Base-by-base conservation (phyloP, 2,888 invertebrate genomes). In the Criorhina ranunculi region DNA sequence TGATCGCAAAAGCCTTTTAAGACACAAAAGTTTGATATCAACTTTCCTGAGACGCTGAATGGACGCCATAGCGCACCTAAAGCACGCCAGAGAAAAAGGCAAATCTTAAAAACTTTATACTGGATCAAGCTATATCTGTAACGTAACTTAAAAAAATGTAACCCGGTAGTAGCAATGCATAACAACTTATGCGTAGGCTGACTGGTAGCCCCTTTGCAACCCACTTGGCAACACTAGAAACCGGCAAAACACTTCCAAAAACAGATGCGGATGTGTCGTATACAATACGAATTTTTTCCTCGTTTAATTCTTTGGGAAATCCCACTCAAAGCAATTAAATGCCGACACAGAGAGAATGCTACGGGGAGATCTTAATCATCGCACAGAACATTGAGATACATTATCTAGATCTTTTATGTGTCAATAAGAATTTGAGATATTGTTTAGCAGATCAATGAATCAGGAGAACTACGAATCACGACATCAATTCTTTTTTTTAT, bases 351-450 rank as follows among this genome's bases (percentile, higher is more conserved):
- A n/a, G 55, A 53, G 12, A 35, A 59, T 79, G 33, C 57, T 24
- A 12, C 12, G 3, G 5, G 11, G 11, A 76, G 75, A 81, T 81
- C 75, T 69, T 49, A 57, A 76, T 76, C 69, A 12, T 8, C 37
- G 2, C 33, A 31, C 9, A 15, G 57, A 59, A 57, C n/a, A 42
- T 37, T 17, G 29, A 70, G 29, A 59, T 57, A 51, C 33, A 33
- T 62, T 62, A 42, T 42, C 12, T 3, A 8, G 37, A 59, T 46
- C 55, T 76, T 76, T 57, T 59, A 59, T 57, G 37, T 60, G 70
- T 66, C 70, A 72, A 72, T 77, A 66, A 59, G 69, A 40, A 37
- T 40, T 46, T 15, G 40, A 7, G 70, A 70, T 79, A 72, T 72
- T 66, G 72, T 57, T 40, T 55, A 15, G 31, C 51, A 24, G 49